Evolutionary conservation across 2,113 vertebrate species (phyloP), one percentile per base, ranked within the genome.

Genomic region (Balaeniceps rex): DNA sequence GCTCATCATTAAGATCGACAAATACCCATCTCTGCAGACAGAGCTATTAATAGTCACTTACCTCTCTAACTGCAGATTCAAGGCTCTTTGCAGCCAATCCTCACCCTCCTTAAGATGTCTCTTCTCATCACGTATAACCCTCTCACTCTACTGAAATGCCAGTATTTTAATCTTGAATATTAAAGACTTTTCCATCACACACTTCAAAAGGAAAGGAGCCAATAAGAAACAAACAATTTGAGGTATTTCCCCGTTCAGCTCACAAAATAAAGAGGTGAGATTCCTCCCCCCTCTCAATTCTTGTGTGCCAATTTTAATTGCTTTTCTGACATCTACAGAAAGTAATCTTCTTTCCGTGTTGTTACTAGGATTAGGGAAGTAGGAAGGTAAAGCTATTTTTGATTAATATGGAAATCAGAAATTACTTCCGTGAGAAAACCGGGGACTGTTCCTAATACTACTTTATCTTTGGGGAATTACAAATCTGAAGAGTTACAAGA

Each of bases 401-500:
- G 97, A 98, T 97, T 98, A 98, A 97, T 97, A 98, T 96, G 96
- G 95, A 98, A 98, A 98, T 97, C 94, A 97, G 95, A 97, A 97
- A 97, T 96, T 80, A 94, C 83, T 98, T 97, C 52, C 7, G 23
- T 76, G 79, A 96, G 96, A 93, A 96, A 97, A 95, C 60, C 54
- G 60, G 71, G 77, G 69, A 71, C 69, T 95, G 83, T 9, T 96
- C 95, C 76, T 88, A 81, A 97, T 89, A 72, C 87, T 46, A 12
- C 77, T 93, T 97, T 87, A 91, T 94, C 96, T 95, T 93, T 46
- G 84, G 79, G 83, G 87, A 97, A 96, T 93, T 93, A 91, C 66
- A 95, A 94, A 96, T 36, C 85, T 60, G 31, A 79, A 88, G 54
- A 95, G 90, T 40, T 97, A 91, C 61, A 80, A 91, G 94, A 95